Conservation (phyloP, 2,113 vertebrate genomes). For the Turnix velox region DNA sequence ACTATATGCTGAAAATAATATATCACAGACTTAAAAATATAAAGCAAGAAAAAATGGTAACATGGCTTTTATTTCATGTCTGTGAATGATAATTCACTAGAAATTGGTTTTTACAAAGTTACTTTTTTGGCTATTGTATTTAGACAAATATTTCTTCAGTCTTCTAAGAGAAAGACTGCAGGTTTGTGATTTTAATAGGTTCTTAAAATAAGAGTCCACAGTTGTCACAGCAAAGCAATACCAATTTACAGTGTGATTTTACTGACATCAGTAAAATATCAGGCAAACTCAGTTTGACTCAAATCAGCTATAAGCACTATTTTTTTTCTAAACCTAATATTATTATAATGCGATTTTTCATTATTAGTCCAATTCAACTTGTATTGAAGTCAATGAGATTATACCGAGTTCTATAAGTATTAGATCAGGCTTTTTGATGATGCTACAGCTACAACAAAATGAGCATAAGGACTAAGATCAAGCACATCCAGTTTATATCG, state of each 20-base stretch:
- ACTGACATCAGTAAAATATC: slow-evolving; percentile 62
- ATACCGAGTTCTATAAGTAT: slow-evolving; percentile 47
- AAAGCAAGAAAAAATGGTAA: not conserved
- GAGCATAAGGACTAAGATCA: slow-evolving; percentile 29
- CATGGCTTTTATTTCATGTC: not conserved
- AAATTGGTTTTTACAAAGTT: not conserved
- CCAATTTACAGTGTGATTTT: slow-evolving; percentile 45
- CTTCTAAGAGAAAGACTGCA: not conserved
- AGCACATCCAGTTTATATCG: not conserved
- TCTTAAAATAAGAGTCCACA: not conserved
- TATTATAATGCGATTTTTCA: slow-evolving; percentile 58
- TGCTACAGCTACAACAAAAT: slow-evolving; percentile 19
- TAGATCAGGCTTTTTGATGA: slow-evolving; percentile 31
- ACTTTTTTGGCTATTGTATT: not conserved
- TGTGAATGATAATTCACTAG: not conserved
- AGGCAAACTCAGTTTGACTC: slow-evolving; percentile 57
- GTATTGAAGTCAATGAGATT: slow-evolving; percentile 62
- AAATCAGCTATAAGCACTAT: slow-evolving; percentile 62
- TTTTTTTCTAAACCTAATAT: slow-evolving; percentile 59
- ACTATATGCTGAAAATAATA: not conserved
- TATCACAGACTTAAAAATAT: not conserved
- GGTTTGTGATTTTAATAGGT: slow-evolving; percentile 43
- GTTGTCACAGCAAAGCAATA: slow-evolving; percentile 45
- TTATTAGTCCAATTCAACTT: slow-evolving; percentile 64
- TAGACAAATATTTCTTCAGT: not conserved